Conservation (phyloP, 1,140 invertebrate genomes). For the Maniola jurtina region DNA sequence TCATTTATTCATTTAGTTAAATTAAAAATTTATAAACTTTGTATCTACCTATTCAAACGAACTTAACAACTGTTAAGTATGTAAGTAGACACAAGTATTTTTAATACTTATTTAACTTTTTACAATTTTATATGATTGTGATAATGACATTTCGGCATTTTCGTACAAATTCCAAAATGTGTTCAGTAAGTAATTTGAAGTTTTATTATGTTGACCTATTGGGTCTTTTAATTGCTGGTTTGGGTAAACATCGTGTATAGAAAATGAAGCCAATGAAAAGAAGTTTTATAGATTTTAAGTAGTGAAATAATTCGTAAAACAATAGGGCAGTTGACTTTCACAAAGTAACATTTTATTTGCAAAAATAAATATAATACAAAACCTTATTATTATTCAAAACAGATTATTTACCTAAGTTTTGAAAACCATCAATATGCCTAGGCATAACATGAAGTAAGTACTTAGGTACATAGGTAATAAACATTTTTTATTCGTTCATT, state of each 20-base stretch:
- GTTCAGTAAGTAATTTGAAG: constrained; percentile 12
- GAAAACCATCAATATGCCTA: no score
- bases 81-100: no score
- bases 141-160: background rate
- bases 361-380: background rate
- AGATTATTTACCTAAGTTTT: no score
- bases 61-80: no score
- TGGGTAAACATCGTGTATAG: background rate
- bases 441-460: no score
- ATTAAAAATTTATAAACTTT: no score
- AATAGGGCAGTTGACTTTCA: constrained; percentile 7
- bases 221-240: background rate
- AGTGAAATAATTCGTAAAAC: constrained; percentile 20
- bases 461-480: no score
- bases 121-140: background rate
- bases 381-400: no score
- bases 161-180: constrained; percentile 15
- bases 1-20: no score
- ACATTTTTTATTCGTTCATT: no score
- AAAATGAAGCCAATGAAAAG: constrained; percentile 4
- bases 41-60: no score
- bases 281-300: constrained; percentile 18
- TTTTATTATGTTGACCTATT: background rate
- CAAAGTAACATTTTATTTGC: constrained; percentile 12
- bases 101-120: no score